Base-by-base conservation (phyloP, 2,113 vertebrate species). In the Dryoscopus gambensis region DNA sequence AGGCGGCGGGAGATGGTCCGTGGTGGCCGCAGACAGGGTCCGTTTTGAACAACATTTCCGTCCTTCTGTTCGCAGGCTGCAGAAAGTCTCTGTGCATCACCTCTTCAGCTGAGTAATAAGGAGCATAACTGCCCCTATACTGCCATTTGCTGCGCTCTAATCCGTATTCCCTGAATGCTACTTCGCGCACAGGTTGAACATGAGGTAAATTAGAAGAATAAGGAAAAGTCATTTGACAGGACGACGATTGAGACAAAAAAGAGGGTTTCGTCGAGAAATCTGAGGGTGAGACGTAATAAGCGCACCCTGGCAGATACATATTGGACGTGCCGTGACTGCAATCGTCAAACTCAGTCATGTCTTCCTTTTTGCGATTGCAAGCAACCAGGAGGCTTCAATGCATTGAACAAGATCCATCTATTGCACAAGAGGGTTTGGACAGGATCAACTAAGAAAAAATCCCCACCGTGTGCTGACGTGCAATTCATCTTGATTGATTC, bases 401-500 rank as follows among this genome's bases (percentile, higher is more conserved):
- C 98, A 98, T 98, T 98, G 99, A 99, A 99, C 99, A 98, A 99
- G 98, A 98, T 98, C 99, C 99, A 99, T 99, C 98, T 99, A 98
- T 98, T 98, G 99, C 99, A 98, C 98, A 98, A 98, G 98, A 98
- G 98, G 98, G 98, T 98, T 98, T 98, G 98, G 98, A 98, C 98
- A 98, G 99, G 98, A 98, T 98, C 98, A 98, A 98, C 98, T 97
- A 98, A 98, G 98, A 98, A 98, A 98, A 99, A 99, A 99, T 99
- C 98, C 99, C 99, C 99, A 99, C 99, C 98, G 98, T 98, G 98
- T 98, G 98, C 99, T 99, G 99, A 99, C 99, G 99, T 99, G 99
- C 99, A 99, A 99, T 99, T 99, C 99, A 99, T 99, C 99, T 99
- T 99, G 99, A 99, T 99, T 99, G 99, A 99, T 99, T 99, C 99